Percentiles rank a stretch among this genome's conserved stretches.
Conservation (phyloP, 2,888 invertebrate species). For the Agriopis marginaria region DNA sequence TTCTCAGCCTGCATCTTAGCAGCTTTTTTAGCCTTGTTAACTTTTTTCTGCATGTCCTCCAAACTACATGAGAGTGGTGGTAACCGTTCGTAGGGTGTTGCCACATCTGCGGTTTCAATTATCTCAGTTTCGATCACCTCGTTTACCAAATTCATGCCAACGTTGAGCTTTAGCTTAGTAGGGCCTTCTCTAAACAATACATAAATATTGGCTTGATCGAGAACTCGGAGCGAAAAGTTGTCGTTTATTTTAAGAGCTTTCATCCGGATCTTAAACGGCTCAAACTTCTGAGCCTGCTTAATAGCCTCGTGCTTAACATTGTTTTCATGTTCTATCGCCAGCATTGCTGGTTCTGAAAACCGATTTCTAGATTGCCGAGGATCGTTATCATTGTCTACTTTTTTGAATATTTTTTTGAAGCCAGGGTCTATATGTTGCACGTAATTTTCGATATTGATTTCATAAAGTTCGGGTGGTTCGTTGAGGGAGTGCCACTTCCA, state of each 20-base stretch:
- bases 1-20: background rate
- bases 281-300: slow-evolving; percentile 55
- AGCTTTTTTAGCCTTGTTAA: background rate
- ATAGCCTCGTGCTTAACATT: slow-evolving; percentile 53
- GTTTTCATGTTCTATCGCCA: slow-evolving; percentile 61
- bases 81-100: slow-evolving; percentile 54
- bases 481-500: slow-evolving; percentile 73
- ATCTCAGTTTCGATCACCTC: slow-evolving; percentile 67
- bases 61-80: slow-evolving; percentile 51
- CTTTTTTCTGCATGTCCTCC: slow-evolving; percentile 46
- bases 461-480: slow-evolving; percentile 63
- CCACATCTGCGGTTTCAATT: slow-evolving; percentile 52
- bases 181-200: slow-evolving; percentile 57
- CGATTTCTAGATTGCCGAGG: background rate
- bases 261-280: slow-evolving; percentile 62
- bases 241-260: slow-evolving; percentile 66
- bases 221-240: slow-evolving; percentile 62
- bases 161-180: slow-evolving; percentile 53
- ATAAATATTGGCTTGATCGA: slow-evolving; percentile 63
- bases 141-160: slow-evolving; percentile 72
- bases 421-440: slow-evolving; percentile 23
- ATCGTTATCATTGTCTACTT: slow-evolving; percentile 16
- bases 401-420: slow-evolving; percentile 20
- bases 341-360: slow-evolving; percentile 42
- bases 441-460: slow-evolving; percentile 52